phyloP scores from a whole-genome alignment of 2,113 vertebrate species.

The Halcyon senegalensis region DNA sequence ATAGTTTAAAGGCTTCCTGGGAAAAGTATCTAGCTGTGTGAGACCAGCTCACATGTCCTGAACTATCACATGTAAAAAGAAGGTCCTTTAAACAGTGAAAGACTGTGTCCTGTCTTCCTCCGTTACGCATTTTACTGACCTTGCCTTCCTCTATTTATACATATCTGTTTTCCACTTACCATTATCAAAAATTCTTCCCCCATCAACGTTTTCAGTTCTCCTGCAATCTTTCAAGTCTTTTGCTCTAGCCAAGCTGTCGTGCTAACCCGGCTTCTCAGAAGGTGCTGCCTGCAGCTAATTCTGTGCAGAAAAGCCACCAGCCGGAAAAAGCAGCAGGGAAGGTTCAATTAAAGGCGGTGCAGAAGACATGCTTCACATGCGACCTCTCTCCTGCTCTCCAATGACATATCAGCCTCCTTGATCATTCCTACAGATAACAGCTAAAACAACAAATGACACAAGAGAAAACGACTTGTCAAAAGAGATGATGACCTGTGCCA shows the following conservation, averaged over 20 bases:
- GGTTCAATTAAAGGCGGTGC: conserved; percentile 8
- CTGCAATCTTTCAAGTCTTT: not conserved
- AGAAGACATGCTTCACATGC: not conserved
- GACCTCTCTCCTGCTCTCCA: not conserved
- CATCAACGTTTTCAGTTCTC: not conserved
- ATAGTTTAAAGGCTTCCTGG: not conserved
- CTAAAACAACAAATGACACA: not conserved
- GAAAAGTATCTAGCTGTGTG: not conserved
- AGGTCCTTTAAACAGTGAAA: not conserved
- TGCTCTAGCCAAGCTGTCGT: not conserved
- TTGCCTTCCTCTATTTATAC: not conserved
- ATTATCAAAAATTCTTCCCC: not conserved
- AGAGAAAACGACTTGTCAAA: conserved; percentile 11
- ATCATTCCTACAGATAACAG: conserved; percentile 22
- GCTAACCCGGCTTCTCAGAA: not conserved
- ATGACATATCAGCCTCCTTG: conserved; percentile 10
- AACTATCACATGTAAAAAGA: not conserved
- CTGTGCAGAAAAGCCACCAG: not conserved
- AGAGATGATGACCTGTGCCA: conserved; percentile 3
- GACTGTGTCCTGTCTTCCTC: not conserved
- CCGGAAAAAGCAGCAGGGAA: conserved; percentile 18
- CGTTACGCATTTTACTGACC: not conserved
- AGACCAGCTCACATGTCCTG: not conserved
- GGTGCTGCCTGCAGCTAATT: not conserved
- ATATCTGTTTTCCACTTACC: not conserved